Conservation (phyloP, 2,113 vertebrate genomes). For the Rhadina sibilatrix region DNA sequence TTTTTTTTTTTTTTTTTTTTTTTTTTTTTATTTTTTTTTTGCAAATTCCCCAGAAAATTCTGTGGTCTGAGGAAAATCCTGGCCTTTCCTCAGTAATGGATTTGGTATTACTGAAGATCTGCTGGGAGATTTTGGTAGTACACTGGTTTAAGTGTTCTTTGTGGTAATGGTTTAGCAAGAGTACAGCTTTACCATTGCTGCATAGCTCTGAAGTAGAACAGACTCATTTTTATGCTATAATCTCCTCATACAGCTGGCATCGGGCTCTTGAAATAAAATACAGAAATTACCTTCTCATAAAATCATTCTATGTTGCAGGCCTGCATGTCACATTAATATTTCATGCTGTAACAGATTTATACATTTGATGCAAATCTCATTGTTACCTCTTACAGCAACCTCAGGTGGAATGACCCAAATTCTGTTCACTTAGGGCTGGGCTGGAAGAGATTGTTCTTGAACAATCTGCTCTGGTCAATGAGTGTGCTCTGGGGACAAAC, state of each 20-base stretch:
- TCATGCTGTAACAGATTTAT: neutral
- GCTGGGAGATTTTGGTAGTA: neutral
- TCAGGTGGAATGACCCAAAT: neutral
- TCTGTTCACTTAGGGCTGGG: neutral
- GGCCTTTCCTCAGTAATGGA: neutral
- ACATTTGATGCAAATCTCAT: neutral
- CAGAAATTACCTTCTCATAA: neutral
- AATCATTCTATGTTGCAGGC: neutral
- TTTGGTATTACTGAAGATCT: neutral
- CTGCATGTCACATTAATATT: neutral
- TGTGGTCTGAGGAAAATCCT: neutral
- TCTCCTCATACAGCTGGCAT: neutral
- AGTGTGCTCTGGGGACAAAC: neutral
- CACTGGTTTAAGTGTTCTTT: neutral
- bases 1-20: neutral
- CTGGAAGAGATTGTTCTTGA: neutral
- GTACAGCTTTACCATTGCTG: neutral
- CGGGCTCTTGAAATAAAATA: neutral
- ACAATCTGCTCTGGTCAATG: neutral
- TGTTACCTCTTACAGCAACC: neutral
- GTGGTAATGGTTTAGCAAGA: neutral
- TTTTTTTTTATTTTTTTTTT: neutral
- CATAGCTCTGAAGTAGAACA: neutral
- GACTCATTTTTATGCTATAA: neutral
- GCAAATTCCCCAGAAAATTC: neutral